These are phyloP conservation scores for Drosophila lowei DNA, from an alignment of 1,140 invertebrate genomes.

Conservation along the genomic window DNA sequence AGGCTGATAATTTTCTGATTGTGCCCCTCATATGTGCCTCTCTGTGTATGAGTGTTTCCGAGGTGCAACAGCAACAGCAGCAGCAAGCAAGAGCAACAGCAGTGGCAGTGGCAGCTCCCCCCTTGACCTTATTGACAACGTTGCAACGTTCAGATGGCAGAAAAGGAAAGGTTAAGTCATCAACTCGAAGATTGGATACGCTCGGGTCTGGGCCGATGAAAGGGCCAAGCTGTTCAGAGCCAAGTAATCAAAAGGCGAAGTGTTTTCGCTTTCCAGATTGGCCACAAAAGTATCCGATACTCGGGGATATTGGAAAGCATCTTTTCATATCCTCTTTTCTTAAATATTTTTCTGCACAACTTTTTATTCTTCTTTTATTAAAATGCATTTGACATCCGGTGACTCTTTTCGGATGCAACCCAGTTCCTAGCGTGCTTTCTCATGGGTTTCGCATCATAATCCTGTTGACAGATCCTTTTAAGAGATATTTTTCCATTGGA, in stretches of 20 bases:
- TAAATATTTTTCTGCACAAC: too few species aligned
- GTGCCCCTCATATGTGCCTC: constrained; percentile 3
- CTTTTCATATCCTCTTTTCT: too few species aligned
- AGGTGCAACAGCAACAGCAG: constrained; percentile 18
- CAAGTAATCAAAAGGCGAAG: too few species aligned
- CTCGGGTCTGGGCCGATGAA: background rate
- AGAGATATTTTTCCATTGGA: too few species aligned
- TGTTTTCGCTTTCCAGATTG: too few species aligned
- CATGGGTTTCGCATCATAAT: too few species aligned
- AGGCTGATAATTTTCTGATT: constrained; percentile 56
- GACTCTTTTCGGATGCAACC: too few species aligned
- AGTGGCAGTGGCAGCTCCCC: constrained; percentile 12
- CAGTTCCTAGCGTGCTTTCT: too few species aligned
- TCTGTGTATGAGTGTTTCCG: constrained; percentile 17
- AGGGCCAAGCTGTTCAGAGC: too few species aligned
- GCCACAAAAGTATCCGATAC: background rate
- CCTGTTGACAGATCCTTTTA: too few species aligned
- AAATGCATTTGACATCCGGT: too few species aligned
- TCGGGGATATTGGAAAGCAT: background rate
- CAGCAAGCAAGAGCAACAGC: background rate
- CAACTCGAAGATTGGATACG: constrained; percentile 42
- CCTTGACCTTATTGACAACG: constrained; percentile 55
- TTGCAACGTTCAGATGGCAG: constrained; percentile 1
- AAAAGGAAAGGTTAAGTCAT: constrained; percentile 13
- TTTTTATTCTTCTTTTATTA: too few species aligned